Evolutionary conservation across 2,888 invertebrate genomes (phyloP).

Genomic region (Cryptops parisi): DNA sequence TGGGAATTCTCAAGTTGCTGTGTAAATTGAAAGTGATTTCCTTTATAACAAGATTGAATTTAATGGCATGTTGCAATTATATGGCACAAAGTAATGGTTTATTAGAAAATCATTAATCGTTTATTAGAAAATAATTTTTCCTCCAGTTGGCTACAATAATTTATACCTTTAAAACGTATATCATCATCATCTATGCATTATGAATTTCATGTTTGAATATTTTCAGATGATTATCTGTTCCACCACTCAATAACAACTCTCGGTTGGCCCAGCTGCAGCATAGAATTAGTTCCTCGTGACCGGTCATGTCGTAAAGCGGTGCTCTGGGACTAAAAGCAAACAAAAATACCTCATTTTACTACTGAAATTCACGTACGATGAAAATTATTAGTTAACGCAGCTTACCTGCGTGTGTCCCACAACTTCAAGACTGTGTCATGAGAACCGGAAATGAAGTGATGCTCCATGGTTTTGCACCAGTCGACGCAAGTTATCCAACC

Average conservation of each 20-base stretch:
- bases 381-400: conserved; percentile 3
- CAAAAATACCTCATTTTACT: too few relatives aligned
- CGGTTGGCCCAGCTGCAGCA: conserved; percentile 89
- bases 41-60: too few relatives aligned
- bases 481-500: conserved; percentile 83
- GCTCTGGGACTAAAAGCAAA: conserved; percentile 58
- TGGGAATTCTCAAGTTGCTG: too few relatives aligned
- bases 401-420: conserved; percentile 84
- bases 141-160: too few relatives aligned
- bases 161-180: too few relatives aligned
- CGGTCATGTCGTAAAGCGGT: conserved; percentile 78
- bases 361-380: background rate
- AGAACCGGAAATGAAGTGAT: conserved; percentile 80
- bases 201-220: background rate
- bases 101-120: too few relatives aligned
- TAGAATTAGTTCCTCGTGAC: conserved; percentile 86
- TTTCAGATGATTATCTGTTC: conserved; percentile 81
- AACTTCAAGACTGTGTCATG: conserved; percentile 83
- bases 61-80: too few relatives aligned
- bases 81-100: too few relatives aligned
- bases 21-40: too few relatives aligned
- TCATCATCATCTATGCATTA: too few relatives aligned
- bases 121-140: too few relatives aligned
- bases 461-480: conserved; percentile 71
- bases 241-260: conserved; percentile 72